A percentile compares a stretch with the other conserved stretches of the same genome.
These are phyloP conservation scores for Chaitophorus viminalis DNA, from an alignment of 2,888 invertebrate species.

Conservation along the genomic window DNA sequence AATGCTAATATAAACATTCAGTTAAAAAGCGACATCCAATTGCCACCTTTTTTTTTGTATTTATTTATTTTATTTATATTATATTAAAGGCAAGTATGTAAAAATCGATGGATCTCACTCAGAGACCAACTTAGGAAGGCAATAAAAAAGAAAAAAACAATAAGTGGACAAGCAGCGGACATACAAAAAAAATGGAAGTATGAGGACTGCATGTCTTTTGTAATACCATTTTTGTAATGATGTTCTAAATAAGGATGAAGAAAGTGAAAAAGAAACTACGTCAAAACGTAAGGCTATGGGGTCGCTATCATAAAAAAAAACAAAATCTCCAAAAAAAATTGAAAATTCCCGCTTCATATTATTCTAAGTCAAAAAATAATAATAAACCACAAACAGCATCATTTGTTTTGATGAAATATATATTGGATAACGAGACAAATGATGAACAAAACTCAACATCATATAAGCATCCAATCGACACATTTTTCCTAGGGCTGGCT, in stretches of 20 bases:
- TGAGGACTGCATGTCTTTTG: constrained; percentile 35
- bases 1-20: too few relatives aligned
- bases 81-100: constrained; percentile 13
- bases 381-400: constrained; percentile 24
- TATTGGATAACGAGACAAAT: constrained; percentile 11
- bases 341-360: too few relatives aligned
- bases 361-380: too few relatives aligned
- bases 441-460: not conserved
- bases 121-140: constrained; percentile 32
- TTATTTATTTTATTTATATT: too few relatives aligned
- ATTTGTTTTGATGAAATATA: constrained; percentile 1
- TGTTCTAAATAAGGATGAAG: not conserved
- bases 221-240: constrained; percentile 30
- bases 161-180: constrained; percentile 19
- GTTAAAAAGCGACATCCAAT: too few relatives aligned
- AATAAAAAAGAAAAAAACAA: constrained; percentile 27
- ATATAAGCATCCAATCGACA: too few relatives aligned
- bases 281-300: not conserved
- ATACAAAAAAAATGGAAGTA: constrained; percentile 44
- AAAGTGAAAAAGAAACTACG: not conserved
- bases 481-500: too few relatives aligned
- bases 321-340: constrained; percentile 17
- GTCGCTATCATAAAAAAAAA: too few relatives aligned
- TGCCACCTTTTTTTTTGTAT: too few relatives aligned
- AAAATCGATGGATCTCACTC: constrained; percentile 34